phyloP scores from a whole-genome alignment of 2,113 vertebrate species.

The Symphodus melops region DNA sequence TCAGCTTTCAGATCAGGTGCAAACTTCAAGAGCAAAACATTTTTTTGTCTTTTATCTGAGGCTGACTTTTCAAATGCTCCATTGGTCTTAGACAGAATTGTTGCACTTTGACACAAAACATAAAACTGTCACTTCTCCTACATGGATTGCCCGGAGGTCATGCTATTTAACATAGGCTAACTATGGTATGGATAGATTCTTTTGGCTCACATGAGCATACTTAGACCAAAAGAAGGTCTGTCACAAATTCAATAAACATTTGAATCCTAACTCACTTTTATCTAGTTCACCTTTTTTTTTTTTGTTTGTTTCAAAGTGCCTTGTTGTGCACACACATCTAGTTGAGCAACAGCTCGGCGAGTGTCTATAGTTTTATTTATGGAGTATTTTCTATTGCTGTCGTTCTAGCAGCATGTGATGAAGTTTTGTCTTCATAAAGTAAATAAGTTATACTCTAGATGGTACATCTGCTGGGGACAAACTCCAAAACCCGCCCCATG shows the following conservation, averaged over 20 bases:
- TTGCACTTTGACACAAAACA: neutral
- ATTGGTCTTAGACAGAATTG: neutral
- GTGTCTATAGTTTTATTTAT: neutral
- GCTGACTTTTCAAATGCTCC: neutral
- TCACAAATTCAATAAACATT: neutral
- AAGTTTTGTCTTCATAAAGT: neutral
- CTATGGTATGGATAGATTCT: neutral
- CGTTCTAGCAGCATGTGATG: neutral
- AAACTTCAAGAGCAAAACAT: neutral
- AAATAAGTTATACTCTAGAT: slow-evolving; percentile 42
- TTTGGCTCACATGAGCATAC: neutral
- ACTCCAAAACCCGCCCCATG: slow-evolving; percentile 41
- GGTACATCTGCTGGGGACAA: slow-evolving; percentile 52
- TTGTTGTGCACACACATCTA: too few relatives aligned
- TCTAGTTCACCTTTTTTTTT: too few relatives aligned
- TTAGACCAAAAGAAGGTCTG: neutral
- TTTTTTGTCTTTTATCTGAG: neutral
- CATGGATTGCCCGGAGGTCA: neutral
- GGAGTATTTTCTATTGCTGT: neutral
- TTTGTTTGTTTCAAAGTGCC: too few relatives aligned
- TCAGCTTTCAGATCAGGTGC: too few relatives aligned
- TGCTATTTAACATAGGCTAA: neutral
- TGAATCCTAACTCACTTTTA: neutral
- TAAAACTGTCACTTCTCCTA: neutral
- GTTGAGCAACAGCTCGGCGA: neutral